Conservation (phyloP, 2,797 vertebrate genomes). For the Lepus townsendii region DNA sequence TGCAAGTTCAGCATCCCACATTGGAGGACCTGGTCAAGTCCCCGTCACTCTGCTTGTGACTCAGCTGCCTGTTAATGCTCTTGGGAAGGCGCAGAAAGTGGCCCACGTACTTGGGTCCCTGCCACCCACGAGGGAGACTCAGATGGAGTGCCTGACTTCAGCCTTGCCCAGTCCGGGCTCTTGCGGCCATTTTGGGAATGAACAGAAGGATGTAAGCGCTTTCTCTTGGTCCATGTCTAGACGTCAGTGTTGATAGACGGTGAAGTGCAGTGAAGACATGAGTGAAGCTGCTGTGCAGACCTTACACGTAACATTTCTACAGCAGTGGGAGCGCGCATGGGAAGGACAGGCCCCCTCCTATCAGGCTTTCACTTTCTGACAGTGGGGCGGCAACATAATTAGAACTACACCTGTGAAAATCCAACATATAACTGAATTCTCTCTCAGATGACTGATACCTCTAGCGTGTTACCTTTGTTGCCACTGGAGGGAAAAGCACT, state of each 20-base stretch:
- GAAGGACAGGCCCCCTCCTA: slow-evolving; percentile 58
- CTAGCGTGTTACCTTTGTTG: slow-evolving; percentile 58
- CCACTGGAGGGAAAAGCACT: slow-evolving; percentile 59
- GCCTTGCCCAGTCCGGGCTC: too few relatives aligned
- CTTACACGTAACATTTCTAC: slow-evolving; percentile 57
- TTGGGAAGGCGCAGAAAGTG: too few relatives aligned
- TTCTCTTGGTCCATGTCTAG: slow-evolving; percentile 81
- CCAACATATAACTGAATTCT: slow-evolving; percentile 72
- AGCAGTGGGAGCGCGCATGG: not conserved
- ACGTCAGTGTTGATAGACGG: slow-evolving; percentile 60
- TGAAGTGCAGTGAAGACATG: slow-evolving; percentile 71
- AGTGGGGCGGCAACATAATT: slow-evolving; percentile 68
- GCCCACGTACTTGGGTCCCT: too few relatives aligned
- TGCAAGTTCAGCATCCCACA: too few relatives aligned
- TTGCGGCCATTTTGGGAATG: too few relatives aligned
- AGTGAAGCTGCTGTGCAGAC: slow-evolving; percentile 60
- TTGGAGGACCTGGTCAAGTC: too few relatives aligned
- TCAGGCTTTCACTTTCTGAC: slow-evolving; percentile 59
- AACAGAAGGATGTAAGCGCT: too few relatives aligned
- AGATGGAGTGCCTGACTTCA: too few relatives aligned
- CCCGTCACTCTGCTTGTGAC: too few relatives aligned
- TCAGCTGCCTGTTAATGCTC: too few relatives aligned
- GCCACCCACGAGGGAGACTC: too few relatives aligned
- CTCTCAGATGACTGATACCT: slow-evolving; percentile 28
- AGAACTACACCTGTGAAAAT: slow-evolving; percentile 67